A percentile compares a stretch with the other conserved stretches of the same genome.
These are phyloP conservation scores for Trimorus sp. DNA, from an alignment of 2,888 invertebrate species.

Conservation along the genomic window DNA sequence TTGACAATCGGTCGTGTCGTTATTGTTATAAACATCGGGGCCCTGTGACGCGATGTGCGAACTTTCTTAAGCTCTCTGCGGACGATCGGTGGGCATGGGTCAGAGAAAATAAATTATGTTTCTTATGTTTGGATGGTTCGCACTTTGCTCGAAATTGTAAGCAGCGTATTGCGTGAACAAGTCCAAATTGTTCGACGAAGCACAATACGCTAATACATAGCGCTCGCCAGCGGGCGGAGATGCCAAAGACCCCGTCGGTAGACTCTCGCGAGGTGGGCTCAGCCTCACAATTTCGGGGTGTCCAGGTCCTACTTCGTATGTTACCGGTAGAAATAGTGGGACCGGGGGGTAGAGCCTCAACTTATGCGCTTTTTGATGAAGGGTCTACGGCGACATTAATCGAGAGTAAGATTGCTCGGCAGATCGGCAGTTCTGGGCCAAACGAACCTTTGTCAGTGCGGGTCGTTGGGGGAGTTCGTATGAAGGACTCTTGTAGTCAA, in stretches of 20 bases:
- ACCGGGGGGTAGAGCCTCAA: too few relatives aligned
- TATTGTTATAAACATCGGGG: background rate
- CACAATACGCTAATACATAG: background rate
- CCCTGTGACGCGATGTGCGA: background rate
- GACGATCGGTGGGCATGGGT: constrained; percentile 10
- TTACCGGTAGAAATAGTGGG: background rate
- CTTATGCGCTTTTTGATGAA: too few relatives aligned
- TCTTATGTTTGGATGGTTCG: background rate
- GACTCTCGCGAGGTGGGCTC: background rate
- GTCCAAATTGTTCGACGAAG: background rate
- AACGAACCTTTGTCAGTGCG: background rate
- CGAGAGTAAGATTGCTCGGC: background rate
- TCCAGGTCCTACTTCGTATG: background rate
- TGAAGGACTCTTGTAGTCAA: too few relatives aligned
- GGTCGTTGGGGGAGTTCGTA: too few relatives aligned
- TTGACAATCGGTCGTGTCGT: background rate
- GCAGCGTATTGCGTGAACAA: background rate
- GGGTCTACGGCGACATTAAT: too few relatives aligned
- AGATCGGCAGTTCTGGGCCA: background rate
- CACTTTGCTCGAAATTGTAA: background rate
- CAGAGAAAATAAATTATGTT: background rate
- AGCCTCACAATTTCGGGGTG: background rate
- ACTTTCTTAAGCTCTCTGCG: background rate
- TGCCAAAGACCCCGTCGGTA: too few relatives aligned
- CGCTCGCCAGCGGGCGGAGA: background rate